Conservation (phyloP, 2,888 invertebrate species). For the Ophioninae sp. region DNA sequence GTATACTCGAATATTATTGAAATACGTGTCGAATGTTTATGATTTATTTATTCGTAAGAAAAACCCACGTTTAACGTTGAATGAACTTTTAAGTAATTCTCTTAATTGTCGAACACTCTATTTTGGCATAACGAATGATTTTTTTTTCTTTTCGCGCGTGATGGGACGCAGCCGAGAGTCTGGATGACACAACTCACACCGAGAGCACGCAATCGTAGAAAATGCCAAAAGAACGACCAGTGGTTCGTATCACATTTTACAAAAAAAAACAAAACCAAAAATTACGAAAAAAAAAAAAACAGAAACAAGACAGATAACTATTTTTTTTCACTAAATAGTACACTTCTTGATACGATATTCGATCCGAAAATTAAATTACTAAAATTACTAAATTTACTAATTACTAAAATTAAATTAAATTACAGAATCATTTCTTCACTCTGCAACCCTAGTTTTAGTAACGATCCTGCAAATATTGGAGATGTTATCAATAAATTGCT, state of each 20-base stretch:
- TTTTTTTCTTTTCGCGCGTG: constrained; percentile 70
- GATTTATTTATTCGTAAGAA: constrained; percentile 10
- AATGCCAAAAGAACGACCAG: constrained; percentile 79
- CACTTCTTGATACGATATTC: too few species aligned
- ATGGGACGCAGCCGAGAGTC: constrained; percentile 78
- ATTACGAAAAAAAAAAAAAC: constrained; percentile 7
- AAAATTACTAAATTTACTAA: too few species aligned
- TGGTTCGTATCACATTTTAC: constrained; percentile 76
- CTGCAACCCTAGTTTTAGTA: background rate
- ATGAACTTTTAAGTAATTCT: background rate
- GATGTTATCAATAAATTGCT: background rate
- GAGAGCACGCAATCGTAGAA: constrained; percentile 79
- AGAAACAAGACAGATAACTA: background rate
- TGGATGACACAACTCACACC: constrained; percentile 78
- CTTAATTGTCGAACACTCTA: constrained; percentile 14
- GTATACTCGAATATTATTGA: constrained; percentile 4
- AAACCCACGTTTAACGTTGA: constrained; percentile 6
- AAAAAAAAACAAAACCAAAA: constrained; percentile 32
- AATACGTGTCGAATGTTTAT: constrained; percentile 23
- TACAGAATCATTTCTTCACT: background rate
- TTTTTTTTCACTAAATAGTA: background rate
- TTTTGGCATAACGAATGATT: constrained; percentile 62
- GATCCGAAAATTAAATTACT: too few species aligned
- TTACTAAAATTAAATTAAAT: too few species aligned
- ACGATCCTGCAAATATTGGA: background rate